Evolutionary conservation across 2,888 invertebrate genomes (phyloP).

Genomic region (Acrobasis suavella): DNA sequence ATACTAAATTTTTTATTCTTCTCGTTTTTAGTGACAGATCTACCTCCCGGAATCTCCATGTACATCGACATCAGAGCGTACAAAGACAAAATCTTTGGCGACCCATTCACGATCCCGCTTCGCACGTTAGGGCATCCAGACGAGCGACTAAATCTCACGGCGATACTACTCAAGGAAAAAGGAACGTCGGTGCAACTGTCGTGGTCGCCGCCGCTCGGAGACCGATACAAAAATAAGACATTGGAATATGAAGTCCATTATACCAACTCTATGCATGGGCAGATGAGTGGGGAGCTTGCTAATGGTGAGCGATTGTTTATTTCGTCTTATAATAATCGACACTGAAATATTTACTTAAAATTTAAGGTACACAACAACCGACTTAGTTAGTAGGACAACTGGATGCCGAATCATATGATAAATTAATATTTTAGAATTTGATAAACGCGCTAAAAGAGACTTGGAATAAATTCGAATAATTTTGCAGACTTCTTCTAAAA

Average conservation of each 20-base stretch:
- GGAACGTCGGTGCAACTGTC: constrained; percentile 84
- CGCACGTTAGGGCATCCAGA: constrained; percentile 75
- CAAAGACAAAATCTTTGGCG: constrained; percentile 82
- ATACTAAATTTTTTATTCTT: background rate
- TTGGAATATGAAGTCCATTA: constrained; percentile 88
- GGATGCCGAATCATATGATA: no score
- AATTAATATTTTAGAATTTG: no score
- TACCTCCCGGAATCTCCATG: constrained; percentile 77
- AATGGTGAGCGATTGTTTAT: constrained; percentile 72
- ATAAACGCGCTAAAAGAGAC: no score
- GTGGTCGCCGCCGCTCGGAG: constrained; percentile 85
- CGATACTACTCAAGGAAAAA: constrained; percentile 74
- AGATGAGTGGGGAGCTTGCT: constrained; percentile 68
- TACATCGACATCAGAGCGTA: constrained; percentile 84
- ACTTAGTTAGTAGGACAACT: no score
- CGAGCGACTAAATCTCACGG: constrained; percentile 77
- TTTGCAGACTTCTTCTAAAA: no score
- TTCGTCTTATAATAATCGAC: constrained; percentile 2
- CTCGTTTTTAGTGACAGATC: constrained; percentile 66
- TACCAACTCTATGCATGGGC: constrained; percentile 68
- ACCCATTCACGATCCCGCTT: constrained; percentile 69
- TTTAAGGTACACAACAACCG: no score
- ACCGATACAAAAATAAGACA: constrained; percentile 67
- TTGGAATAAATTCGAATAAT: no score
- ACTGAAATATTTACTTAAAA: no score